These are phyloP conservation scores for Cygnus olor DNA, from an alignment of 2,797 vertebrate species.

Conservation along the genomic window DNA sequence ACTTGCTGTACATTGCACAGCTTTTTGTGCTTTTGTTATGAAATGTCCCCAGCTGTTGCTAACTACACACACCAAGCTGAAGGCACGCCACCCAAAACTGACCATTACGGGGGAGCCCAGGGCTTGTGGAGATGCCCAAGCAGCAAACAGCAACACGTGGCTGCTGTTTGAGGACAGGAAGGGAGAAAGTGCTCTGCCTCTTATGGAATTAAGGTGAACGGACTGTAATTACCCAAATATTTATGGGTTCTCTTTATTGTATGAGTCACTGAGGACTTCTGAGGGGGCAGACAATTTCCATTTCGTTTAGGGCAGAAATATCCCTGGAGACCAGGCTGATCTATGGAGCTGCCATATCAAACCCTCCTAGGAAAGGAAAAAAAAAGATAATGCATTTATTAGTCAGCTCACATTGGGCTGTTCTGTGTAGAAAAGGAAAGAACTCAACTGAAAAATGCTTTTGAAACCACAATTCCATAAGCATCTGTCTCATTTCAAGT, in stretches of 20 bases:
- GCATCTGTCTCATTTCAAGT: conserved; percentile 73
- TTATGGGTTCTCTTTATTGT: conserved; percentile 68
- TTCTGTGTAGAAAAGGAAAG: conserved; percentile 63
- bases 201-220: conserved; percentile 46
- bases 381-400: conserved; percentile 70
- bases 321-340: conserved; percentile 61
- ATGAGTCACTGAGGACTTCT: conserved; percentile 67
- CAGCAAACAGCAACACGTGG: neutral
- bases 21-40: neutral
- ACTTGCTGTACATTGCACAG: neutral
- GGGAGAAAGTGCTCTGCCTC: conserved; percentile 37
- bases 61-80: neutral
- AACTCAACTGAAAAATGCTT: conserved; percentile 73
- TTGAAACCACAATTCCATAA: conserved; percentile 68
- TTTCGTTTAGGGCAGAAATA: conserved; percentile 69
- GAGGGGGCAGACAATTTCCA: conserved; percentile 71
- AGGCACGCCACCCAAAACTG: neutral
- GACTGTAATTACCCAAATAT: conserved; percentile 72
- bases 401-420: conserved; percentile 70
- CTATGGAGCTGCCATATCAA: conserved; percentile 69
- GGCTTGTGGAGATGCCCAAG: neutral
- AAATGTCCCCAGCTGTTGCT: neutral
- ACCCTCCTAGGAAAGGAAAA: conserved; percentile 46
- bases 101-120: neutral
- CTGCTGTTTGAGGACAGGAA: neutral